Base-by-base conservation (phyloP, 2,113 vertebrate species). In the Bucco capensis region DNA sequence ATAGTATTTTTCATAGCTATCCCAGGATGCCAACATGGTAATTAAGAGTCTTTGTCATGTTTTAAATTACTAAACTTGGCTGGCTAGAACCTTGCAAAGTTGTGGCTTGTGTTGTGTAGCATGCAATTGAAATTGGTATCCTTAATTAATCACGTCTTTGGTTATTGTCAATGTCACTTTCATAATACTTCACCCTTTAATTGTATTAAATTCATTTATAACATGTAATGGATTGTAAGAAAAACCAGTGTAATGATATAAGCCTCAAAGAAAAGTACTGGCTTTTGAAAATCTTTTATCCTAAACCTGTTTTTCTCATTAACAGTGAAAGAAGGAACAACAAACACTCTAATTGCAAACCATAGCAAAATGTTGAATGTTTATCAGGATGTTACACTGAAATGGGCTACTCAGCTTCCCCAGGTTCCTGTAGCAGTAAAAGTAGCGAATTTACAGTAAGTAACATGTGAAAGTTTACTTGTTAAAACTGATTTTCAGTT, bases 361-460 rank as follows among this genome's bases (percentile, higher is more conserved):
- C 98, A 99, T 79, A 98, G 96, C 93, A 98, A 97, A 95, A 98
- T 98, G 97, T 95, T 99, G 96, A 98, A 98, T 92, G 94, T 99
- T 85, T 99, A 99, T 97, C 98, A 99, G 96, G 98, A 99, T 38
- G 97, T 98, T 90, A 98, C 98, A 8, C 96, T 99, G 91, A 99
- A 98, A 96, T 99, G 99, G 99, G 99, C 98, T 14, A 93, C 99
- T 69, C 99, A 99, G 90, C 98, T 99, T 49, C 89, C 98, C 42
- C 98, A 98, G 6, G 60, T 98, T 85, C 99, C 99, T 40, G 98
- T 99, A 21, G 97, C 98, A 47, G 93, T 99, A 21, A 98, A 97
- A 84, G 95, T 99, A 65, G 98, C 98, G 5, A 98, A 97, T 96
- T 98, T 99, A 91, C 97, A 97, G 99, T 99, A 98, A 98, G 99